Conservation (phyloP, 2,113 vertebrate species). For the Ptychochromis oligacanthus region DNA sequence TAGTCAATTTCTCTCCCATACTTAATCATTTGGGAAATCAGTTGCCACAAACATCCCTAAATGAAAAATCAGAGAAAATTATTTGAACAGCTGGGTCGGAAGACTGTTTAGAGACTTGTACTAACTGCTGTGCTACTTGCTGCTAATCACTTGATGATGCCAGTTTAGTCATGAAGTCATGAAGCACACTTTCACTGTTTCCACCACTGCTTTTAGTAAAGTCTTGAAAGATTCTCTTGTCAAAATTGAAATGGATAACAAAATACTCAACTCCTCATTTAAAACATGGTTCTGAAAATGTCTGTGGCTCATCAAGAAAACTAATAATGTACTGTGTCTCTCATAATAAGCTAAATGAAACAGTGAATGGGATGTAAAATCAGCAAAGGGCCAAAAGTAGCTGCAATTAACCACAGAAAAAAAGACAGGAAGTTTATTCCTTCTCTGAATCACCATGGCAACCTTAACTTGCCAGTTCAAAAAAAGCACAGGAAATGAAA, state of each 20-base stretch:
- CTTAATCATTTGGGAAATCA: background rate
- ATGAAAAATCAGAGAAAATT: background rate
- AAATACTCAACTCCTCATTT: constrained; percentile 3
- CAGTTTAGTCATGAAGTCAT: constrained; percentile 1
- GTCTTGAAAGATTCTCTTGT: constrained; percentile 1
- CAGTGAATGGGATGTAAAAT: constrained; percentile 6
- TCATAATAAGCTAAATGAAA: constrained; percentile 9
- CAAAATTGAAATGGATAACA: background rate
- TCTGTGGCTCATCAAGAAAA: background rate
- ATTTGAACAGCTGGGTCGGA: background rate
- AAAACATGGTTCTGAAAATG: background rate
- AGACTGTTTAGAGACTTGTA: background rate
- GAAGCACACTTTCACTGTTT: background rate
- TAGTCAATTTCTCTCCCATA: background rate
- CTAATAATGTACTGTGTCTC: background rate
- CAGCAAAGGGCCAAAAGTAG: constrained; percentile 27
- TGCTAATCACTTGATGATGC: background rate
- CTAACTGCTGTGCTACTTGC: background rate
- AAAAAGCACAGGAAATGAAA: constrained; percentile 71
- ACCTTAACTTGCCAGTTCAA: constrained; percentile 49
- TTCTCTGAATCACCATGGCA: constrained; percentile 63
- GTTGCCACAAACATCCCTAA: background rate
- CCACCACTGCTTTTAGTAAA: background rate
- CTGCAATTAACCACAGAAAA: constrained; percentile 49
- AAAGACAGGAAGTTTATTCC: constrained; percentile 73